Evolutionary conservation across 2,797 vertebrate species (phyloP).

Genomic region (Thalassophryne amazonica): DNA sequence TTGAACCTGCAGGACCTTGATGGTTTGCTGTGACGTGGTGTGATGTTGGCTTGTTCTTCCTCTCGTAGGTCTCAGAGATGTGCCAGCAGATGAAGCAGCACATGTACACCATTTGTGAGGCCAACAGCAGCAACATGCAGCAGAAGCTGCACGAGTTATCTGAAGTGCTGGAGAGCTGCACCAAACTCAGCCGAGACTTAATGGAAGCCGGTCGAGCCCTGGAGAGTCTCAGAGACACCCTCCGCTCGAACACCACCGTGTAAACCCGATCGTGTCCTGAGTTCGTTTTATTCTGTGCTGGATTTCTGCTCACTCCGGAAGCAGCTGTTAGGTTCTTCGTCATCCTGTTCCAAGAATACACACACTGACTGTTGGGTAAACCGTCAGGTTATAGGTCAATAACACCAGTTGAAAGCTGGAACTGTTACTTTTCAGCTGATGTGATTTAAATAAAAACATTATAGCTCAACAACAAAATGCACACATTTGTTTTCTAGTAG

Average conservation of each 20-base stretch:
- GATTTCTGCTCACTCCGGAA: not conserved
- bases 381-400: not conserved
- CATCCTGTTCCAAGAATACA: not conserved
- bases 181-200: constrained; percentile 54
- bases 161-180: constrained; percentile 58
- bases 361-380: no score
- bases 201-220: constrained; percentile 48
- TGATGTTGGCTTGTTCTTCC: not conserved
- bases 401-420: no score
- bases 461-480: no score
- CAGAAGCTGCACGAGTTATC: constrained; percentile 58
- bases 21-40: not conserved
- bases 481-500: no score
- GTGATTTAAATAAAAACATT: no score
- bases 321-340: not conserved
- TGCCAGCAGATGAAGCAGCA: constrained; percentile 56
- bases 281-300: not conserved
- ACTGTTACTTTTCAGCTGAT: no score
- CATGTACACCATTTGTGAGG: constrained; percentile 58
- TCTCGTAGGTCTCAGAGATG: constrained; percentile 42
- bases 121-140: constrained; percentile 59
- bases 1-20: no score
- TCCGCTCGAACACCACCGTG: constrained; percentile 12
- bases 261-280: not conserved
- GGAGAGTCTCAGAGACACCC: constrained; percentile 32